phyloP scores from a whole-genome alignment of 2,113 vertebrate genomes.

The Aldabrachelys gigantea region DNA sequence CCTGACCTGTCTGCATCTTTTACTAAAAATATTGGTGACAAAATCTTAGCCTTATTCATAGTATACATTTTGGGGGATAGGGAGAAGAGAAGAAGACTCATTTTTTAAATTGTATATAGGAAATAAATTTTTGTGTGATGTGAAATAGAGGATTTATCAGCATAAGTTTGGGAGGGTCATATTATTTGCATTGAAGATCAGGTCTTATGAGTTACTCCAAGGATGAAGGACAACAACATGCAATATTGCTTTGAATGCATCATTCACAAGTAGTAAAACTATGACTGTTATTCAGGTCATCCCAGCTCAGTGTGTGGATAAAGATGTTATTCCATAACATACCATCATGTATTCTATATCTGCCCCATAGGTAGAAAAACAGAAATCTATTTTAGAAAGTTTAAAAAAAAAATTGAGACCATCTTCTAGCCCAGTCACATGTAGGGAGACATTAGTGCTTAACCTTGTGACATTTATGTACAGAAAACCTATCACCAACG shows the following conservation, averaged over 20 bases:
- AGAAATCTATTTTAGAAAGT: neutral
- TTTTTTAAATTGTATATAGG: neutral
- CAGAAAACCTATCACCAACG: neutral
- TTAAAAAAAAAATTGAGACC: neutral
- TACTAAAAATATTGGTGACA: too few relatives aligned
- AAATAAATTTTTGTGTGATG: neutral
- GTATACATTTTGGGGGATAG: neutral
- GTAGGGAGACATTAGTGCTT: neutral
- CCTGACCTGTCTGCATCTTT: too few relatives aligned
- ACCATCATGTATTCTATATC: neutral
- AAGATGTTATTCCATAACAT: neutral
- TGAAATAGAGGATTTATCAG: neutral
- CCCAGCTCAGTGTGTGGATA: neutral
- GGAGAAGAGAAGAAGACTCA: neutral
- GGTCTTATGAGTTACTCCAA: neutral
- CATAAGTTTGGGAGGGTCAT: neutral
- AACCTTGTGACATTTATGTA: neutral
- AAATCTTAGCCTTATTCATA: neutral
- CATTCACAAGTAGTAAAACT: neutral
- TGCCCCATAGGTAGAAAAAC: neutral
- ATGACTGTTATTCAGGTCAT: neutral
- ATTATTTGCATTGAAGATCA: neutral
- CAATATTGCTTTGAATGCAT: neutral
- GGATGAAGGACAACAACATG: neutral
- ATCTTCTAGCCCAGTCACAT: neutral